Conservation (phyloP, 2,797 vertebrate species). For the Remorina albescens region DNA sequence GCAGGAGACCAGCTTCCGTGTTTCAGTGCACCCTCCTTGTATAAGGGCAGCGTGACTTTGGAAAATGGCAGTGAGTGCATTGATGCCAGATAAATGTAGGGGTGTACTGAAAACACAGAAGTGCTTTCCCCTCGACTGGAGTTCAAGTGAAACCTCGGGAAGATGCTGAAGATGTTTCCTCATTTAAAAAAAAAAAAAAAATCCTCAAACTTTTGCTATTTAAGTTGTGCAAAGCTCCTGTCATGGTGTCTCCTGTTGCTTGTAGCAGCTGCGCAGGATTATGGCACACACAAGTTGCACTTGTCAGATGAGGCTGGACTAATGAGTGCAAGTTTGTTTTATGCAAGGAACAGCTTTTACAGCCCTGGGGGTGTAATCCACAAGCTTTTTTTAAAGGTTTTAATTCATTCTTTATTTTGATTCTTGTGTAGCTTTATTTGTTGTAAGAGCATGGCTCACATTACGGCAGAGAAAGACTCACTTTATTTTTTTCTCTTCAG, state of each 20-base stretch:
- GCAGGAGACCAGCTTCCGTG: conserved; percentile 12
- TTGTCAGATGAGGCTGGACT: conserved; percentile 70
- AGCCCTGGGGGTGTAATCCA: conserved; percentile 17
- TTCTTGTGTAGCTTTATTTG: background rate
- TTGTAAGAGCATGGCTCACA: background rate
- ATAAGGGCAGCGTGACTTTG: conserved; percentile 38
- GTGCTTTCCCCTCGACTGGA: conserved; percentile 28
- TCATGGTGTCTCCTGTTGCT: conserved; percentile 58
- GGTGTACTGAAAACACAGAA: conserved; percentile 17
- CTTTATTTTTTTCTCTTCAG: background rate
- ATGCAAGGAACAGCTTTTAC: conserved; percentile 47
- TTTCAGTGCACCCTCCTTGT: conserved; percentile 31
- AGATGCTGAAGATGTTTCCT: conserved; percentile 27
- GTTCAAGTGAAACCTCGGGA: conserved; percentile 38
- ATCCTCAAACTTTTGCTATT: conserved; percentile 54
- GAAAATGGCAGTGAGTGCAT: conserved; percentile 34
- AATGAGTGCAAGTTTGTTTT: conserved; percentile 63
- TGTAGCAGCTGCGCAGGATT: conserved; percentile 77
- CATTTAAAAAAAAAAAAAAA: conserved; percentile 10
- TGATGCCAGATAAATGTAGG: conserved; percentile 38
- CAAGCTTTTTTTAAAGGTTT: background rate
- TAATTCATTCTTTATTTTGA: conserved; percentile 1
- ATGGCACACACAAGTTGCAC: conserved; percentile 73
- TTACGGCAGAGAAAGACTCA: background rate
- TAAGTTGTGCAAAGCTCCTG: conserved; percentile 61